Base-by-base conservation (phyloP, 2,797 vertebrate genomes). In the Oreonectes daqikongensis region DNA sequence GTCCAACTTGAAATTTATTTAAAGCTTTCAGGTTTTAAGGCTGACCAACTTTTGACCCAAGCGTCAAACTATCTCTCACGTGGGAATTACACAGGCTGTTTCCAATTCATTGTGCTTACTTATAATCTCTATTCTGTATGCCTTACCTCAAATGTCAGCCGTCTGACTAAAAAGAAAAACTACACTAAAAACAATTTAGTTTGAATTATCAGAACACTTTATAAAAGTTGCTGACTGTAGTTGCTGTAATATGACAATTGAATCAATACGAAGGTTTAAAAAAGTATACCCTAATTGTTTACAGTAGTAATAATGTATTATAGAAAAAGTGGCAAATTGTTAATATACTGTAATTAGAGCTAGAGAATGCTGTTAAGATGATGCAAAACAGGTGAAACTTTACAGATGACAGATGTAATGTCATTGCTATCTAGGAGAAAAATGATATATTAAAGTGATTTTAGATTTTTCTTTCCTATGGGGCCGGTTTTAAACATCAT, bases 1-100 rank as follows among this genome's bases (percentile, higher is more conserved):
- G 38, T 65, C 28, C 42, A 38, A 55, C 18, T 18, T 67, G 63
- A 75, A 50, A 75, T 66, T 75, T 32, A 75, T 66, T n/a, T 75
- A 46, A 66, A 57, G 63, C 72, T 66, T 74, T 46, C 24, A 57
- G 12, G 65, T 63, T 55, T 75, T 66, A 66, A 55, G 18, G 24
- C 72, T 66, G 61, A 75, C 50, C 61, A 30, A 57, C 22, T 30
- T 65, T 66, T 66, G 72, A 30, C 72, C 48, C 52, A 30, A 22
- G 55, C 66, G 63, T 75, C 72, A 75, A 44, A 32, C 42, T 44
- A 66, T 66, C 24, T 74, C 17, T 55, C 24, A 66, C 30, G 20
- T 8, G 26, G 55, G 55, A 59, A 55, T 55, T 15, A 20, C 18
- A 75, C 53, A 53, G 61, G 40, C 26, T 8, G 20, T 65, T 63